phyloP scores from a whole-genome alignment of 2,797 vertebrate species.

The Dromococcyx pavoninus region DNA sequence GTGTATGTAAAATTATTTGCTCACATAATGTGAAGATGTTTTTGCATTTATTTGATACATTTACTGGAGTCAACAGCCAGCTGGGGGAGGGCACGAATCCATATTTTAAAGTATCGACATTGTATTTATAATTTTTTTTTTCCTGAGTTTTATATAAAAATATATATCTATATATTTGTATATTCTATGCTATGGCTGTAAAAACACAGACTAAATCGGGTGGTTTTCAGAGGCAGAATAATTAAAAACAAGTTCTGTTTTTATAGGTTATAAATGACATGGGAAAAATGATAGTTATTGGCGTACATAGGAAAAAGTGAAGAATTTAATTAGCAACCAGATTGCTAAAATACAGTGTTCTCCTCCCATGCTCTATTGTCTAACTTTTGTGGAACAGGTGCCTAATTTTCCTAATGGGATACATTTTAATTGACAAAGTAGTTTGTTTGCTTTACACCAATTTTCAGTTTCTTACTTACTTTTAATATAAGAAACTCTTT shows the following conservation, averaged over 20 bases:
- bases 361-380: slow-evolving; percentile 41
- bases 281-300: slow-evolving; percentile 66
- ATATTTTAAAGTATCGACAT: not conserved
- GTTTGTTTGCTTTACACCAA: slow-evolving; percentile 34
- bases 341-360: slow-evolving; percentile 50
- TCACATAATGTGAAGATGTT: not conserved
- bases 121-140: not conserved
- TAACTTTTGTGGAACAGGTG: slow-evolving; percentile 68
- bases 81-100: not conserved
- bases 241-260: not conserved
- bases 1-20: not conserved
- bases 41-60: not conserved
- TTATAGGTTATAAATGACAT: not conserved
- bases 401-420: slow-evolving; percentile 70
- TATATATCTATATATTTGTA: not conserved
- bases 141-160: not conserved
- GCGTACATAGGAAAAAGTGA: slow-evolving; percentile 30
- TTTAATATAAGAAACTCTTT: slow-evolving; percentile 46
- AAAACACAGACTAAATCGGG: not conserved
- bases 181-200: not conserved
- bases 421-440: slow-evolving; percentile 70
- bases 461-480: slow-evolving; percentile 46
- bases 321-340: slow-evolving; percentile 66
- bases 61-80: not conserved
- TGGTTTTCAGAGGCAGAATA: not conserved